These are phyloP conservation scores for Charina bottae DNA, from an alignment of 2,113 vertebrate species.

Conservation along the genomic window DNA sequence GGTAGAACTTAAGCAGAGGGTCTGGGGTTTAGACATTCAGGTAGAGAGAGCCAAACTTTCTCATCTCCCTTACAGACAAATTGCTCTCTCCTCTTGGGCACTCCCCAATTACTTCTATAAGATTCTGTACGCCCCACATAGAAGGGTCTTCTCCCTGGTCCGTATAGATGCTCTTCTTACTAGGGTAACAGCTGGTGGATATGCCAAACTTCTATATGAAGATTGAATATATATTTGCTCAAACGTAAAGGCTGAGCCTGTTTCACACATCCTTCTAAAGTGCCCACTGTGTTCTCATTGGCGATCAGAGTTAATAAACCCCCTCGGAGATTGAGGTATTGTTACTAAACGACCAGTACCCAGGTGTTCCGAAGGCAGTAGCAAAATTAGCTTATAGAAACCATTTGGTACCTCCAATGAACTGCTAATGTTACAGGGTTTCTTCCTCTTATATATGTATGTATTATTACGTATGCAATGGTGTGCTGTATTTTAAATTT, in stretches of 20 bases:
- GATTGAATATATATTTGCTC: neutral
- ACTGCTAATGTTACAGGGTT: no score
- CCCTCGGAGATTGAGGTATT: neutral
- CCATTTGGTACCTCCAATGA: no score
- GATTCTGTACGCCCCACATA: neutral
- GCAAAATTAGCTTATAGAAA: neutral
- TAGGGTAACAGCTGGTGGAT: neutral
- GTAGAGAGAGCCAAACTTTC: neutral
- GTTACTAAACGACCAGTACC: neutral
- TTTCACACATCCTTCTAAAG: neutral
- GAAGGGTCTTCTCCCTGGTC: neutral
- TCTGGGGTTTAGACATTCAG: neutral
- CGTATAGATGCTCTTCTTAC: neutral
- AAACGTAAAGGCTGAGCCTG: neutral
- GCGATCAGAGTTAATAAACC: neutral
- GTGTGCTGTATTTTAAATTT: no score
- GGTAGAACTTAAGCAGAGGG: neutral
- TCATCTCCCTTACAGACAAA: neutral
- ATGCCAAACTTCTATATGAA: neutral
- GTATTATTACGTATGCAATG: no score
- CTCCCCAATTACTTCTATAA: neutral
- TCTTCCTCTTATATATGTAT: no score
- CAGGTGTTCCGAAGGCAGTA: neutral
- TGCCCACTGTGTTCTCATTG: neutral
- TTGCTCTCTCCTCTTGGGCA: neutral